Conservation (phyloP, 2,888 invertebrate species). For the Pterostichus madidus region DNA sequence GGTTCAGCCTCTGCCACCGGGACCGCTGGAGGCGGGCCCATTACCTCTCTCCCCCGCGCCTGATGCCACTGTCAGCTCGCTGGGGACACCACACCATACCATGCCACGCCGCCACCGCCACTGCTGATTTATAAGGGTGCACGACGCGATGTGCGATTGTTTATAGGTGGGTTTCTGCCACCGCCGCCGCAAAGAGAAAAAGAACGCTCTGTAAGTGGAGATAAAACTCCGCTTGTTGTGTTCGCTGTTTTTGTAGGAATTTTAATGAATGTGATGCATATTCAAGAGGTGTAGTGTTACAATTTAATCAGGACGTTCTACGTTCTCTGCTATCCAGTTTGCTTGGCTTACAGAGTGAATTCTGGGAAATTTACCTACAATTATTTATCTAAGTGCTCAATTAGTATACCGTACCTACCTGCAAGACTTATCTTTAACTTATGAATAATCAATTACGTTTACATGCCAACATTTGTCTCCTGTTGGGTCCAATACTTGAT, state of each 20-base stretch:
- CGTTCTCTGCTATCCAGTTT: slow-evolving; percentile 3
- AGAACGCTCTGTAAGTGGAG: slow-evolving; percentile 41
- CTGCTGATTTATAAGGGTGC: slow-evolving; percentile 47
- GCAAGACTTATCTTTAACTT: slow-evolving; percentile 33
- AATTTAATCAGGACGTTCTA: slow-evolving; percentile 41
- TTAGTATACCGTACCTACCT: slow-evolving; percentile 30
- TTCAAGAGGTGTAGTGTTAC: slow-evolving; percentile 46
- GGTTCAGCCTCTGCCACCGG: slow-evolving; percentile 16
- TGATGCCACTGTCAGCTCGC: neutral
- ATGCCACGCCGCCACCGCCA: slow-evolving; percentile 10
- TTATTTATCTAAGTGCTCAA: slow-evolving; percentile 48
- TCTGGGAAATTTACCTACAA: slow-evolving; percentile 35
- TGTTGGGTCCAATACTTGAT: neutral
- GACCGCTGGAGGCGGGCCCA: slow-evolving; percentile 21
- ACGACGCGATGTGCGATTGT: slow-evolving; percentile 24
- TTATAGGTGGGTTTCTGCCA: slow-evolving; percentile 34
- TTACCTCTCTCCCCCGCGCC: neutral
- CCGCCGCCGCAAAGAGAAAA: slow-evolving; percentile 14
- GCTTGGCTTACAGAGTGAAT: neutral
- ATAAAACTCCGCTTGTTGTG: slow-evolving; percentile 32
- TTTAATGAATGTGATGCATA: slow-evolving; percentile 49
- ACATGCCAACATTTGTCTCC: slow-evolving; percentile 25
- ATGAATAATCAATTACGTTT: slow-evolving; percentile 29
- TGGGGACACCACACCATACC: slow-evolving; percentile 2
- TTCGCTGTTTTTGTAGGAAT: slow-evolving; percentile 37